These are phyloP conservation scores for Calephelis nemesis DNA, from an alignment of 1,140 invertebrate genomes.

Conservation along the genomic window DNA sequence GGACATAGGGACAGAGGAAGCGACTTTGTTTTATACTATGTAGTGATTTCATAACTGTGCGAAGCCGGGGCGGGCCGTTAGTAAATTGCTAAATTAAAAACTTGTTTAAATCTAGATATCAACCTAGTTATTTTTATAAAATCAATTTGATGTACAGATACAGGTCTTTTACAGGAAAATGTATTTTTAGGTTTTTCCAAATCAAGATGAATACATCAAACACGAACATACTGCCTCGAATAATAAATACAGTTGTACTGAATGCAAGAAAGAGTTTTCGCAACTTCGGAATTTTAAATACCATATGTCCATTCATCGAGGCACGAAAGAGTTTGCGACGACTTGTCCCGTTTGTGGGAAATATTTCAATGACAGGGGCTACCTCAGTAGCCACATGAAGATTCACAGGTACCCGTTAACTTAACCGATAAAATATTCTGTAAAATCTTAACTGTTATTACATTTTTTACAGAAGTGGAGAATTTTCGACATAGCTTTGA, in stretches of 20 bases:
- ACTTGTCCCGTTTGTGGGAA: conserved; percentile 88
- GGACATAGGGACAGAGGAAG: too few species aligned
- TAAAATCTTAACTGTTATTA: too few species aligned
- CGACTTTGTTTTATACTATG: too few species aligned
- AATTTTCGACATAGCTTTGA: too few species aligned
- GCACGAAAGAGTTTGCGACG: conserved; percentile 87
- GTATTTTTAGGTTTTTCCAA: background rate
- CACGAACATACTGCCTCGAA: conserved; percentile 5
- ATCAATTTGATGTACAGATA: too few species aligned
- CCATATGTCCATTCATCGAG: conserved; percentile 86
- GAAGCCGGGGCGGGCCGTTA: too few species aligned
- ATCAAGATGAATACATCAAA: background rate
- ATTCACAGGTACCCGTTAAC: conserved; percentile 81
- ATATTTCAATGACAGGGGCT: conserved; percentile 88
- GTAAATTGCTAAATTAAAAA: too few species aligned
- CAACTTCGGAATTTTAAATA: conserved; percentile 89
- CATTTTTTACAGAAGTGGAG: too few species aligned
- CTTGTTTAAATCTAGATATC: too few species aligned
- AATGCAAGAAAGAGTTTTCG: conserved; percentile 89
- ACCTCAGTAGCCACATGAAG: conserved; percentile 89
- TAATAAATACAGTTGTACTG: conserved; percentile 85
- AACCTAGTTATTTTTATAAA: too few species aligned
- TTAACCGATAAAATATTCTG: conserved; percentile 1
- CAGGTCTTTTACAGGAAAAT: background rate
- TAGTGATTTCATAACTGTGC: too few species aligned